Conservation (phyloP, 2,113 vertebrate species). For the Catharus minimus region DNA sequence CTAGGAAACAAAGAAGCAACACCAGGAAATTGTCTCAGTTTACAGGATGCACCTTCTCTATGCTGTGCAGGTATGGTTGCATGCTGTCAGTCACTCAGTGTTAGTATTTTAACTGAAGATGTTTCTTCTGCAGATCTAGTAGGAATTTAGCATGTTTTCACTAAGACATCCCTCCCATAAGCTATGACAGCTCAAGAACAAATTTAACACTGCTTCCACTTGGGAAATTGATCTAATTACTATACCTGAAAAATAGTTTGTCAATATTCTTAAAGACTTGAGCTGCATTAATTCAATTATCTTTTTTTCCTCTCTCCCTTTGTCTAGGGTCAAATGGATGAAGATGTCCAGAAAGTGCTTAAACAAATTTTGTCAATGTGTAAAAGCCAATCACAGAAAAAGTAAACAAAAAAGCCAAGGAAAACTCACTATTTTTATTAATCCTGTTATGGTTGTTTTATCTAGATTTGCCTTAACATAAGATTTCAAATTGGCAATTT, state of each 20-base stretch:
- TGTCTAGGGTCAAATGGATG: conserved; percentile 96
- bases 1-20: conserved; percentile 94
- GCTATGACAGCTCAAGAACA: not conserved
- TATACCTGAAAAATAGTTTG: not conserved
- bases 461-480: conserved; percentile 54
- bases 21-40: conserved; percentile 92
- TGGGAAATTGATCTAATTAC: not conserved
- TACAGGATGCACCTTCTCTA: conserved; percentile 98
- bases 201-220: not conserved
- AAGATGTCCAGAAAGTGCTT: conserved; percentile 97
- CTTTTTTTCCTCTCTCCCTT: not conserved
- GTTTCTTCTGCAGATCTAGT: not conserved
- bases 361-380: conserved; percentile 98
- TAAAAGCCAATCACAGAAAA: conserved; percentile 89
- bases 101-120: not conserved
- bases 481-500: conserved; percentile 32
- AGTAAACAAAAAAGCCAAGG: conserved; percentile 70
- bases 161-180: not conserved
- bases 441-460: conserved; percentile 40
- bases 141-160: not conserved
- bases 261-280: not conserved
- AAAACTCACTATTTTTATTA: conserved; percentile 19
- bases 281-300: not conserved
- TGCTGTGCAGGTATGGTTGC: conserved; percentile 90
- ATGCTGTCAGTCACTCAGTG: not conserved